Conservation (phyloP, 2,113 vertebrate genomes). For the Ceuthmochares aereus region DNA sequence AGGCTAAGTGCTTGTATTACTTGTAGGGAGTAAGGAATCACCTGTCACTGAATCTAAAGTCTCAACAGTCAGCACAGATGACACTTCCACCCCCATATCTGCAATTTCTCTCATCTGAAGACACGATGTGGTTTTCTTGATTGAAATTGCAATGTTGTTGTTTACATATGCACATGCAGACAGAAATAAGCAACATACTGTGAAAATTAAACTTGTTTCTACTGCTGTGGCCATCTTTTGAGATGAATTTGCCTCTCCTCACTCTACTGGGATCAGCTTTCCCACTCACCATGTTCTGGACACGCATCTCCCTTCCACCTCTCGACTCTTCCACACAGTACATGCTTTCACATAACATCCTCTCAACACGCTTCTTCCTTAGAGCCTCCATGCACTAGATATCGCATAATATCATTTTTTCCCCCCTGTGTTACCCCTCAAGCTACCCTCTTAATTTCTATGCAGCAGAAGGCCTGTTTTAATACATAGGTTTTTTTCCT, state of each 20-base stretch:
- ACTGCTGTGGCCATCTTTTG: background rate
- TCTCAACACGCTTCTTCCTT: background rate
- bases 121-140: background rate
- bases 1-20: background rate
- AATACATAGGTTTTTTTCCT: background rate
- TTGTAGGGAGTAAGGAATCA: background rate
- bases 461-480: background rate
- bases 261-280: background rate
- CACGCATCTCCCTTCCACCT: background rate
- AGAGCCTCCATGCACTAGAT: background rate
- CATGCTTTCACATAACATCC: background rate
- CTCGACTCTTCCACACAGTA: background rate
- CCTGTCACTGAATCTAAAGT: background rate
- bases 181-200: background rate
- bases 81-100: constrained; percentile 13
- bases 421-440: background rate
- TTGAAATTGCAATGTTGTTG: background rate
- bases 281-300: background rate
- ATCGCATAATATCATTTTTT: background rate
- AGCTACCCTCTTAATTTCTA: background rate
- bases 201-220: background rate
- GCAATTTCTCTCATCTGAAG: background rate
- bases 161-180: background rate
- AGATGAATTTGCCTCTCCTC: background rate
- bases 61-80: background rate